Evolutionary conservation across 2,113 vertebrate species (phyloP).

Genomic region (Tyrannus savana): DNA sequence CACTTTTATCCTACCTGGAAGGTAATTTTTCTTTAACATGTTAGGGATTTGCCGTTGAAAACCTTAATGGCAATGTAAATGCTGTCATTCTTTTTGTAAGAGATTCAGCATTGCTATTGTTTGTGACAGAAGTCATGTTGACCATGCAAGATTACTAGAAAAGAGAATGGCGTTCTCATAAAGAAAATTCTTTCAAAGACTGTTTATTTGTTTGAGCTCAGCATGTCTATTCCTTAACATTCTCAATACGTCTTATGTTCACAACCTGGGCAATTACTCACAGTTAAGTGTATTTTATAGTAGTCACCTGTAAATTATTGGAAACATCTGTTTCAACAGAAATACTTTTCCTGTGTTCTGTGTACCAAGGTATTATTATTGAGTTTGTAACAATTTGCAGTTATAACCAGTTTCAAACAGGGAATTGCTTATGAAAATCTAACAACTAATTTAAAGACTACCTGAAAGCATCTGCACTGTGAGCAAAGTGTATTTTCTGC

Average conservation of each 20-base stretch:
- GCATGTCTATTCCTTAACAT: neutral
- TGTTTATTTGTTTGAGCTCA: neutral
- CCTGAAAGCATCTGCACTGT: neutral
- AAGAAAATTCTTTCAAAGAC: neutral
- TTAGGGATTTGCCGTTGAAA: conserved; percentile 1
- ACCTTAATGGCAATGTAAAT: neutral
- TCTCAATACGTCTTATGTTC: neutral
- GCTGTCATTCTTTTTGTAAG: neutral
- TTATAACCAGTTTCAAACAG: conserved; percentile 7
- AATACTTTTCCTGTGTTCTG: neutral
- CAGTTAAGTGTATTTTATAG: conserved; percentile 2
- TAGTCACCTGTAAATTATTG: neutral
- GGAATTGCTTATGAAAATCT: neutral
- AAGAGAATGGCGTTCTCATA: neutral
- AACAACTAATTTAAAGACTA: conserved; percentile 4
- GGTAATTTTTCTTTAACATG: conserved; percentile 6
- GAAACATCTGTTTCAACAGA: neutral
- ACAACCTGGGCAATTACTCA: neutral
- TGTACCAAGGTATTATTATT: neutral
- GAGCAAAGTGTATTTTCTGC: conserved; percentile 8
- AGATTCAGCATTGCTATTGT: neutral
- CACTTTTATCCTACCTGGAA: conserved; percentile 23
- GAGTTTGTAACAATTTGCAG: conserved; percentile 22
- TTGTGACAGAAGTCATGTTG: neutral
- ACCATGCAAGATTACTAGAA: neutral